Percentiles rank a stretch among this genome's conserved stretches.
Conservation (phyloP, 1,140 invertebrate genomes). For the Hestina assimilis region DNA sequence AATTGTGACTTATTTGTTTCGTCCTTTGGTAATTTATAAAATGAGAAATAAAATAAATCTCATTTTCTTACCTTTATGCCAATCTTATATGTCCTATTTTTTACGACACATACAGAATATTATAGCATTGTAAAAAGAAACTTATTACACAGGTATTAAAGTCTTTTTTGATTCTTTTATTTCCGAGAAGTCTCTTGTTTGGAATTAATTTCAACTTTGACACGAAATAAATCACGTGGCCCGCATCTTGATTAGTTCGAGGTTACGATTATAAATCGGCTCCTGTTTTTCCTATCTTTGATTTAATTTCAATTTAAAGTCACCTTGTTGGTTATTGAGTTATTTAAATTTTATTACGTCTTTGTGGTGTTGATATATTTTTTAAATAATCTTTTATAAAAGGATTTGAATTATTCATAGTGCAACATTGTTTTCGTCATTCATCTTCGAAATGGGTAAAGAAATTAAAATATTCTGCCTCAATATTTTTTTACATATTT, state of each 20-base stretch:
- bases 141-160: neutral
- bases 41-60: neutral
- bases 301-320: slow-evolving; percentile 26
- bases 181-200: slow-evolving; percentile 31
- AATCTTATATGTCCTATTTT: neutral
- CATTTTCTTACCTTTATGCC: neutral
- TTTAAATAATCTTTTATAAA: neutral
- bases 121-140: neutral
- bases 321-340: slow-evolving; percentile 21
- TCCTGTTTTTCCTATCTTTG: slow-evolving; percentile 31
- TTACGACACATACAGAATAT: neutral
- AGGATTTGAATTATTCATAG: too few relatives aligned
- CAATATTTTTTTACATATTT: too few relatives aligned
- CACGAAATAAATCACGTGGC: slow-evolving; percentile 55
- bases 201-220: slow-evolving; percentile 67
- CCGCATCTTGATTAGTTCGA: slow-evolving; percentile 52
- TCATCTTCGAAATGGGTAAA: too few relatives aligned
- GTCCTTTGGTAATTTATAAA: neutral
- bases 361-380: neutral
- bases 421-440: too few relatives aligned
- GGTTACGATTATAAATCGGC: slow-evolving; percentile 43
- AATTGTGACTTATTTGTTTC: neutral
- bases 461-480: too few relatives aligned
- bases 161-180: neutral
- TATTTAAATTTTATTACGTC: slow-evolving; percentile 1